These are phyloP conservation scores for Trissolcus japonicus DNA, from an alignment of 2,888 invertebrate species.

Conservation along the genomic window DNA sequence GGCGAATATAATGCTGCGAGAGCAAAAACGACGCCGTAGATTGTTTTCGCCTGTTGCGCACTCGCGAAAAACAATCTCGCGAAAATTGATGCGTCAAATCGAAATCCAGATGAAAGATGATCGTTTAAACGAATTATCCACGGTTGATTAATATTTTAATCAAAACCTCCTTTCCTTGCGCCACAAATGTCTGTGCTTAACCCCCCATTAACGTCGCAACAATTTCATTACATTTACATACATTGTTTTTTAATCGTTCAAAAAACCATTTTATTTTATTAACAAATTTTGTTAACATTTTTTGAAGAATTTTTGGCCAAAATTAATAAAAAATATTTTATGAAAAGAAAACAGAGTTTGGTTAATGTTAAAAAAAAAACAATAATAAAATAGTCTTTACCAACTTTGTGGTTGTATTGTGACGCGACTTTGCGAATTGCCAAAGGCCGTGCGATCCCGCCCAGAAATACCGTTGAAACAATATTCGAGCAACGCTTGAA, in stretches of 20 bases:
- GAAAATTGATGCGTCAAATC: constrained; percentile 7
- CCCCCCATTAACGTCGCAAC: too few relatives aligned
- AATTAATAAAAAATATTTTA: too few relatives aligned
- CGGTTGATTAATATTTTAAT: constrained; percentile 1
- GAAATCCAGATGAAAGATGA: constrained; percentile 2
- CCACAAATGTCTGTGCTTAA: too few relatives aligned
- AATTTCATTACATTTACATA: too few relatives aligned
- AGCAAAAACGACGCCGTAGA: background rate
- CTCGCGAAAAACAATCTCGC: constrained; percentile 6
- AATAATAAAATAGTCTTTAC: background rate
- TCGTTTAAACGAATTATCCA: constrained; percentile 9
- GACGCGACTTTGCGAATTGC: background rate
- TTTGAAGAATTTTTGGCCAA: background rate
- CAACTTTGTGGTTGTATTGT: constrained; percentile 1
- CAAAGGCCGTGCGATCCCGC: background rate
- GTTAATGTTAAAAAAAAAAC: background rate
- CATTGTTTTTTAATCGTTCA: too few relatives aligned
- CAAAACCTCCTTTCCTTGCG: too few relatives aligned
- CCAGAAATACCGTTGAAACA: constrained; percentile 10
- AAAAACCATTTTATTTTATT: too few relatives aligned
- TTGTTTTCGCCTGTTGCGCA: constrained; percentile 18
- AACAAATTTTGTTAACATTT: too few relatives aligned
- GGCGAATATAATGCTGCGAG: constrained; percentile 14
- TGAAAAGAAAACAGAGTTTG: too few relatives aligned
- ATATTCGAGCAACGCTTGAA: background rate